Evolutionary conservation across 2,113 vertebrate genomes (phyloP), one percentile per base, ranked within the genome.

Genomic region (Anas platyrhynchos): DNA sequence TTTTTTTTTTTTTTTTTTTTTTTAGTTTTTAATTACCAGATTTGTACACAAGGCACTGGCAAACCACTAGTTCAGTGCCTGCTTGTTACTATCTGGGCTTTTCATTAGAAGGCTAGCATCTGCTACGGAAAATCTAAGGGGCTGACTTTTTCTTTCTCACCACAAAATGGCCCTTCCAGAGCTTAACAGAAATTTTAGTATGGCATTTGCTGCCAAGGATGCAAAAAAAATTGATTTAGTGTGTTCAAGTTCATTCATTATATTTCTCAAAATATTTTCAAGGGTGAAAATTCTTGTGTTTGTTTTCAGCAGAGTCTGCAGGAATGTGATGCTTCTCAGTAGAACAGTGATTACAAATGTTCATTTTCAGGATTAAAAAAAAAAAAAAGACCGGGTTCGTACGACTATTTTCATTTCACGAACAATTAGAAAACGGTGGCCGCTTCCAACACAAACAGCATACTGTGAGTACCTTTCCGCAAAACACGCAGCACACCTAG

Each of bases 261-360:
- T 56, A 71, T 95, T 89, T 71, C 12, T 20, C 65, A 67, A 85
- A 96, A 90, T 81, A 84, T 92, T 71, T 89, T 71, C 0, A 0
- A 83, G 93, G 76, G 88, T 96, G 83, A 90, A 88, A 90, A 91
- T 88, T 36, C 69, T 63, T 12, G 10, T 11, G 14, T 71, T 88
- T 77, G 43, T 71, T 93, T 94, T 93, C 93, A 88, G 95, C 82
- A 59, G 75, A 74, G 67, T 83, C 87, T 96, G 91, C 88, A 91
- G 79, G 72, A 89, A 83, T 26, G 38, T 56, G 82, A 75, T 46
- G 75, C 38, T 88, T 77, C 88, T 78, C 32, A 15, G 8, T 1
- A 74, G 38, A 81, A 61, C 23, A 63, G 66, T 8, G 65, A 93
- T 86, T 81, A 83, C 54, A 36, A 54, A 23, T 58, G 80, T 56